A percentile compares a stretch with the other conserved stretches of the same genome.
Evolutionary conservation across 2,888 invertebrate species (phyloP).

Genomic region (Dermolepida albohirtum): DNA sequence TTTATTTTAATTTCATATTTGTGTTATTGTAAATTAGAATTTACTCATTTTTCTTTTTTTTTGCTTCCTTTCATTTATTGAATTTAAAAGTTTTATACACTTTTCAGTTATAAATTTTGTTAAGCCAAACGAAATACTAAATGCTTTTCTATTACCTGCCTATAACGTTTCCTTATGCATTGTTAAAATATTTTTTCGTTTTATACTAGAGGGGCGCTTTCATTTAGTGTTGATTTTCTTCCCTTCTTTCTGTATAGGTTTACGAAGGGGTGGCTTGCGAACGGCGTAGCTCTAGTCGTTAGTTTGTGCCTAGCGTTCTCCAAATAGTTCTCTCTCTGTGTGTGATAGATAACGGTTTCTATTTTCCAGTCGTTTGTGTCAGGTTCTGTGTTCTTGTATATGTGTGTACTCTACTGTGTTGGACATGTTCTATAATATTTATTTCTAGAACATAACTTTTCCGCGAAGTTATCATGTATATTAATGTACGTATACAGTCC

Average conservation of each 20-base stretch:
- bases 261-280: constrained; percentile 1
- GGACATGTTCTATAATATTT: constrained; percentile 7
- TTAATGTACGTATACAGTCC: background rate
- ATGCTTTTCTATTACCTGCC: too few relatives aligned
- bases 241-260: constrained; percentile 22
- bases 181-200: background rate
- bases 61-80: too few relatives aligned
- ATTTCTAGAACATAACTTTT: background rate
- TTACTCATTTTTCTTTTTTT: too few relatives aligned
- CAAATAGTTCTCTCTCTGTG: background rate
- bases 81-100: too few relatives aligned
- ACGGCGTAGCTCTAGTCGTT: background rate
- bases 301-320: constrained; percentile 14
- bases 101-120: too few relatives aligned
- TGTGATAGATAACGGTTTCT: background rate
- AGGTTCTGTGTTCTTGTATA: background rate
- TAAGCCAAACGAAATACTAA: too few relatives aligned
- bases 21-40: too few relatives aligned
- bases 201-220: constrained; percentile 14
- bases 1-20: too few relatives aligned
- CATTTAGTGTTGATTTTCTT: constrained; percentile 15
- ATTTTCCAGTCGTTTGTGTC: background rate
- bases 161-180: too few relatives aligned
- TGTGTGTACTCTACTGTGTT: too few relatives aligned
- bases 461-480: constrained; percentile 6